phyloP scores from a whole-genome alignment of 2,888 invertebrate genomes.

The Cylloceria caligata region DNA sequence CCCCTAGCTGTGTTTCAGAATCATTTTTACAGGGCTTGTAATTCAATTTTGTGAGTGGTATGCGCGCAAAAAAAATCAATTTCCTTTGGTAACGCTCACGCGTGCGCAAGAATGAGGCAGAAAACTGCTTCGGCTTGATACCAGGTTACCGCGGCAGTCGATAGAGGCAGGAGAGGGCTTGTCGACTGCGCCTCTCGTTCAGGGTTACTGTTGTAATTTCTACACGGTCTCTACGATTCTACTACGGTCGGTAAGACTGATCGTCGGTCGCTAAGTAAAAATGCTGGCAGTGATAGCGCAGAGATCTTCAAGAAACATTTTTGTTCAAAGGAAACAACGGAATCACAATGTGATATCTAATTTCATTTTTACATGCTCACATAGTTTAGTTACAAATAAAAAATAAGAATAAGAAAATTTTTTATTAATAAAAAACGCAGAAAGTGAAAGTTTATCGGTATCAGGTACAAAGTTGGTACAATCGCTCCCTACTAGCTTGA shows the following conservation, averaged over 20 bases:
- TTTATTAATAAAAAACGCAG: neutral
- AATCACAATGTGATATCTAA: neutral
- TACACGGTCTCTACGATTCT: no score
- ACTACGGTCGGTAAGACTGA: constrained; percentile 51
- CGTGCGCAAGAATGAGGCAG: constrained; percentile 68
- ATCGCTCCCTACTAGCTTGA: neutral
- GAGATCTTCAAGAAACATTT: constrained; percentile 20
- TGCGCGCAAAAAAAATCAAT: constrained; percentile 76
- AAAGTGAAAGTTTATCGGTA: neutral
- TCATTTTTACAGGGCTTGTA: constrained; percentile 69
- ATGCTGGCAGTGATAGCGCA: constrained; percentile 41
- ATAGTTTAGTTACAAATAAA: no score
- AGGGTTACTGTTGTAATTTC: neutral
- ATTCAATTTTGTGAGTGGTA: constrained; percentile 76
- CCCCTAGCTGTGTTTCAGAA: constrained; percentile 59
- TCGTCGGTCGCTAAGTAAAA: constrained; percentile 28
- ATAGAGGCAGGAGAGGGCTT: constrained; percentile 20
- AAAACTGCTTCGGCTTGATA: constrained; percentile 23
- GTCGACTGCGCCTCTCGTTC: neutral
- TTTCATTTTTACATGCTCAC: neutral
- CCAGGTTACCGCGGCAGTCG: constrained; percentile 32
- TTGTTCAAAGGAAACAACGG: neutral
- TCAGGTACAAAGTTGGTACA: constrained; percentile 21
- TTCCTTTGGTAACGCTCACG: constrained; percentile 70
- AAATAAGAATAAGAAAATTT: no score